Base-by-base conservation (phyloP, 2,797 vertebrate genomes). In the Hippocampus kuda region DNA sequence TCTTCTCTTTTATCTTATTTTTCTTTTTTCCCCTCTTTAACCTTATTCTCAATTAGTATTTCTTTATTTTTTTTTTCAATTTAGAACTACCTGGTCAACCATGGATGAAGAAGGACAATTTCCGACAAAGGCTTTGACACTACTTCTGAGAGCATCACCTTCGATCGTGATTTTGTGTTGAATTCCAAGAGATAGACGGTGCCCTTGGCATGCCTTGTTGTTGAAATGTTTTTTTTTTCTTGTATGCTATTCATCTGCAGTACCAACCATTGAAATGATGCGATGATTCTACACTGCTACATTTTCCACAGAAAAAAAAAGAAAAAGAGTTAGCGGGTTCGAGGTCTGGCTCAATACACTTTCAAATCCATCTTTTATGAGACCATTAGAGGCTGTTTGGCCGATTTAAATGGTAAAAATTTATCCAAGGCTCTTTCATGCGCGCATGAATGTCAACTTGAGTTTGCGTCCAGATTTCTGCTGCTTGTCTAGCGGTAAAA, bases 1-100 rank as follows among this genome's bases (percentile, higher is more conserved):
- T 48, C 12, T 16, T 48, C 46, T 38, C 34, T 38, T 8, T 38
- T 8, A 57, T 11, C 2, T 27, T 24, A 41, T 61, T 38, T 34
- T 27, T 59, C 30, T 30, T 59, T 26, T 57, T 59, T 59, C 5
- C 34, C 34, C 34, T 6, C 34, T 59, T 59, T 6, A 18, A 22
- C 11, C 38, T 42, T 38, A 38, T 42, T n/a, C 38, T 63, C 41
- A 64, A 64, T 64, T 0, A 34, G 34, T 34, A 30, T 41, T 42
- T 38, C 5, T 74, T 2, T 68, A 60, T 68, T 61, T 51, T 2
- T 51, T 49, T 34, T 34, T 34, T 6, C 72, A 34, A 73, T 20
- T 26, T 51, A 90, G 88, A 90, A 82, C 72, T 73, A 87, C 78
- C 77, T 83, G 79, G 82, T 88, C 72, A 89, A 86, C 80, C 87